These are phyloP conservation scores for Orthonychiurus folsomi DNA, from an alignment of 2,888 invertebrate genomes.

Conservation along the genomic window DNA sequence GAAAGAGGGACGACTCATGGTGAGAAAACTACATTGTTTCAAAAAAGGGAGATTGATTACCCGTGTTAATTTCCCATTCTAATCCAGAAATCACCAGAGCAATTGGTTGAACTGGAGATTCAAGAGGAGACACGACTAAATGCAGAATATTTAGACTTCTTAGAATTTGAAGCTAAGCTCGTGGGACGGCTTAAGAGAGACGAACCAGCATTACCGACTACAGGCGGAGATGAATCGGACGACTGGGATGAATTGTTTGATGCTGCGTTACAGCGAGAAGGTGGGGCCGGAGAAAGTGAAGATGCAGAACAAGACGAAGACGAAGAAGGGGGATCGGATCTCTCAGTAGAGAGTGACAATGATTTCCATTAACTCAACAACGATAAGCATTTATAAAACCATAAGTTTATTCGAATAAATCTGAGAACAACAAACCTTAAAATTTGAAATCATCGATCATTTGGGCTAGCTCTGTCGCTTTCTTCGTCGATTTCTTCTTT, in stretches of 20 bases:
- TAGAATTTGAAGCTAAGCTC: conserved; percentile 30
- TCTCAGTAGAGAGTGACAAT: no score
- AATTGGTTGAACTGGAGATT: conserved; percentile 24
- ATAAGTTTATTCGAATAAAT: neutral
- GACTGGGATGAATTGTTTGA: neutral
- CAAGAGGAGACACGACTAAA: conserved; percentile 28
- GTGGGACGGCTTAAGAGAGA: conserved; percentile 27
- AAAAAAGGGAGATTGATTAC: neutral
- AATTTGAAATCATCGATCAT: conserved; percentile 5
- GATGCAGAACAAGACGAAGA: conserved; percentile 24
- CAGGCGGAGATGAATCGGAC: neutral
- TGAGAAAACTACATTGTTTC: conserved; percentile 12
- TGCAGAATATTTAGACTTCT: conserved; percentile 32
- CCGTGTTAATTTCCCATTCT: neutral
- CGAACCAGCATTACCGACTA: conserved; percentile 28
- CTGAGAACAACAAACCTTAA: neutral
- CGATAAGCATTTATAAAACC: neutral
- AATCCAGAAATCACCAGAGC: conserved; percentile 30
- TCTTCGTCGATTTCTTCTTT: conserved; percentile 35
- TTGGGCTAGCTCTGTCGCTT: conserved; percentile 28
- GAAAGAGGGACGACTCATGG: conserved; percentile 16
- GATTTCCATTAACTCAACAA: neutral
- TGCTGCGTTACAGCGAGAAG: no score
- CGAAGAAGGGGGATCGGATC: conserved; percentile 18
- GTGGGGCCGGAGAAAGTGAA: neutral